phyloP scores from a whole-genome alignment of 1,140 invertebrate species.

The Aphelinus atriplicis region DNA sequence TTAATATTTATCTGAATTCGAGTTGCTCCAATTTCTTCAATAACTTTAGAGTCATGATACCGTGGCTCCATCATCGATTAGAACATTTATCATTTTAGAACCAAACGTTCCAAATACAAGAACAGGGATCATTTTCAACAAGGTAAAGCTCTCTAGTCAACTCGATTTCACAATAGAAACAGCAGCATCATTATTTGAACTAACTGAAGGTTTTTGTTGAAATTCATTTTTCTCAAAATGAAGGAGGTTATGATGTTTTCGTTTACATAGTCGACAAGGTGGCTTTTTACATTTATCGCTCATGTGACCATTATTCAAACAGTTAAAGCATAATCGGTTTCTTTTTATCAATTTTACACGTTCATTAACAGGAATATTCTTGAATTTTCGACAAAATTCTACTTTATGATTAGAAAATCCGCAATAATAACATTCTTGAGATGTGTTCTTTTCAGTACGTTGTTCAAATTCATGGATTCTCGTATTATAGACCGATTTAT shows the following conservation, averaged over 20 bases:
- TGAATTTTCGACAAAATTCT: background rate
- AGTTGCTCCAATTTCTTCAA: background rate
- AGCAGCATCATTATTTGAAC: background rate
- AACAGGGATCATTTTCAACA: conserved; percentile 11
- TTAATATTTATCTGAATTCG: background rate
- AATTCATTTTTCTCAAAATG: background rate
- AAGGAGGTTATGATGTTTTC: background rate
- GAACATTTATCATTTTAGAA: background rate
- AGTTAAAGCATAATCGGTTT: conserved; percentile 1
- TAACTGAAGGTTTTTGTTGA: background rate
- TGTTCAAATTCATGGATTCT: background rate
- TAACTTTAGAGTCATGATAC: background rate
- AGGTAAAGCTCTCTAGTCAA: conserved; percentile 5
- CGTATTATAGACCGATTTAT: background rate
- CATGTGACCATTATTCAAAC: background rate
- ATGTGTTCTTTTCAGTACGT: background rate
- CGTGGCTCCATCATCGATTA: background rate
- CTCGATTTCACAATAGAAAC: background rate
- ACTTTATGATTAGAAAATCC: background rate
- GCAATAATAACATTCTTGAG: background rate
- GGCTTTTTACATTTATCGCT: background rate
- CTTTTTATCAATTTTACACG: background rate
- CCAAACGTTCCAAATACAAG: background rate
- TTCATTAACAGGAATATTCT: background rate
- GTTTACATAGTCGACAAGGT: background rate